Percentiles rank a stretch among this genome's conserved stretches.
phyloP scores from a whole-genome alignment of 2,888 invertebrate species.

The Julus scandinavius region DNA sequence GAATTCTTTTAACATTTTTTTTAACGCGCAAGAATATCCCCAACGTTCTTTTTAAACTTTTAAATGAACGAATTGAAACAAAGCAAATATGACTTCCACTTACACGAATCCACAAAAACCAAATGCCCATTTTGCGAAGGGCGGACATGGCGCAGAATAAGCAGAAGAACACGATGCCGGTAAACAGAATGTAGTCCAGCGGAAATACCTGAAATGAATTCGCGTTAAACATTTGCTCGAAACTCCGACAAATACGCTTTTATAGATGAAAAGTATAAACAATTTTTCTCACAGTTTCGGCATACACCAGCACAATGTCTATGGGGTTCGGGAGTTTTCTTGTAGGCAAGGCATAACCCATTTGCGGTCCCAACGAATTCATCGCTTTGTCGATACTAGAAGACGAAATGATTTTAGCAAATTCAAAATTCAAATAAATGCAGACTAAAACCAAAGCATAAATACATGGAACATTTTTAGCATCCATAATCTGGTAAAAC shows the following conservation, averaged over 20 bases:
- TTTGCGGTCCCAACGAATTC: constrained; percentile 65
- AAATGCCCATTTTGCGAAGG: constrained; percentile 65
- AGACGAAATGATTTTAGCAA: constrained; percentile 50
- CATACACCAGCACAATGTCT: constrained; percentile 65
- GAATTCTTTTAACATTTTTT: no score
- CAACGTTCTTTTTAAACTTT: no score
- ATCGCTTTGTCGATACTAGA: constrained; percentile 67
- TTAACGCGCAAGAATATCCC: no score
- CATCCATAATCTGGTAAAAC: no score
- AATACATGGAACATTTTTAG: no score
- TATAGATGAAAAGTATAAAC: constrained; percentile 28
- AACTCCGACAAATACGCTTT: not conserved
- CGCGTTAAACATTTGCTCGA: not conserved
- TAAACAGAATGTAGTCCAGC: constrained; percentile 66
- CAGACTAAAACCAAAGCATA: no score
- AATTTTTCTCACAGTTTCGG: constrained; percentile 63
- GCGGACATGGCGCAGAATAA: constrained; percentile 66
- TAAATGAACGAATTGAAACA: not conserved
- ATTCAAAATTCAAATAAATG: no score
- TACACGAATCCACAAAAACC: constrained; percentile 66
- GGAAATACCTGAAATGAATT: constrained; percentile 64
- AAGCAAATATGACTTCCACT: constrained; percentile 56
- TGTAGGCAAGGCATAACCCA: constrained; percentile 66
- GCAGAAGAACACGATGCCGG: constrained; percentile 64
- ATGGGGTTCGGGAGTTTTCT: constrained; percentile 66